These are phyloP conservation scores for Strix uralensis DNA, from an alignment of 2,113 vertebrate species.

Conservation along the genomic window DNA sequence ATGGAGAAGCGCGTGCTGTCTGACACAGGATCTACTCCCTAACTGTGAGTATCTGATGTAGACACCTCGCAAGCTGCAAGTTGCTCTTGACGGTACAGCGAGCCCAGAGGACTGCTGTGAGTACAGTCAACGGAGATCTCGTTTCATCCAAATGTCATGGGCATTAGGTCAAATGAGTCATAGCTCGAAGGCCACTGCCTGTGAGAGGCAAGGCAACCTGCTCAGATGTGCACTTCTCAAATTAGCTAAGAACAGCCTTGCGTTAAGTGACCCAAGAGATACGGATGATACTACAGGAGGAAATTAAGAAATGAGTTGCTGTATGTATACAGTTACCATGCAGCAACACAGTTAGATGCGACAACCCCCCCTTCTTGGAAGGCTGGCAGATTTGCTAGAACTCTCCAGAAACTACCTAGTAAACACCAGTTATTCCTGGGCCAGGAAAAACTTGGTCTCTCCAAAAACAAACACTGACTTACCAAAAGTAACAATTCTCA, in stretches of 20 bases:
- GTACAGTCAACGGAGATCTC: not conserved
- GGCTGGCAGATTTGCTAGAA: not conserved
- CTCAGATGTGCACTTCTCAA: not conserved
- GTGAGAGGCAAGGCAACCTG: not conserved
- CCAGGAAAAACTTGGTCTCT: not conserved
- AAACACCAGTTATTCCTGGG: not conserved
- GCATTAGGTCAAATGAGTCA: not conserved
- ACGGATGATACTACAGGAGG: accelerated
- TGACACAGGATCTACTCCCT: not conserved
- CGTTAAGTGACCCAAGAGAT: not conserved
- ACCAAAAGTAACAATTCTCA: not conserved
- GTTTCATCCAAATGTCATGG: accelerated
- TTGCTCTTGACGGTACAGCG: accelerated
- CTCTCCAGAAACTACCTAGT: not conserved
- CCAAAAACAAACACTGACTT: not conserved
- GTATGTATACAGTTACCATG: accelerated
- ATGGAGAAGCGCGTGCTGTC: accelerated
- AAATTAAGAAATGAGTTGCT: not conserved
- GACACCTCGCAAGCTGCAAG: not conserved
- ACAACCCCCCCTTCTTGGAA: accelerated
- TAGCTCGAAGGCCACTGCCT: not conserved
- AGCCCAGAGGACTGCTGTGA: not conserved
- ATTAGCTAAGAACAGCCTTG: not conserved
- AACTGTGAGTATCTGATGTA: not conserved
- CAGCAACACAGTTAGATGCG: not conserved